Conservation (phyloP, 1,140 invertebrate species). For the Pogonus chalceus region DNA sequence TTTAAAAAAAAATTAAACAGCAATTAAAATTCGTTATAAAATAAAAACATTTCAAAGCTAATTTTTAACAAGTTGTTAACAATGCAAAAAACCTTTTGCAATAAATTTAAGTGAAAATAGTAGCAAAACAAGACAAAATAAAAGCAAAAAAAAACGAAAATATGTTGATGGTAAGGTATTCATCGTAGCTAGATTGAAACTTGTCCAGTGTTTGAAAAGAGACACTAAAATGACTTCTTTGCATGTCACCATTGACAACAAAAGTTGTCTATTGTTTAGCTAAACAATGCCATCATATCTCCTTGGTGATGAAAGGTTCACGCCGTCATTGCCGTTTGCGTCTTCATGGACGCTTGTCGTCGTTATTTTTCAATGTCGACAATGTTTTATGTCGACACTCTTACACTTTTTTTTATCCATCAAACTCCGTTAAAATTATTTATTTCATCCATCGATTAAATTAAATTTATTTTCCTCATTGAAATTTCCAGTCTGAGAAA, state of each 20-base stretch:
- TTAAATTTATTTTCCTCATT: too few relatives aligned
- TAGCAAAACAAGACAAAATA: not conserved
- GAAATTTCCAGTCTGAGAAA: too few relatives aligned
- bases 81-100: too few relatives aligned
- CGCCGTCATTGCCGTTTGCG: conserved; percentile 21
- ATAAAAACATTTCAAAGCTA: too few relatives aligned
- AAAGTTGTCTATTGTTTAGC: conserved; percentile 31
- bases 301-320: conserved; percentile 29
- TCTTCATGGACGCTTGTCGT: conserved; percentile 9
- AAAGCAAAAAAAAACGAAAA: not conserved
- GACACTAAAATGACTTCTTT: conserved; percentile 30
- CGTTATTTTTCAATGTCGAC: too few relatives aligned
- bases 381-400: too few relatives aligned
- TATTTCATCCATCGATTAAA: too few relatives aligned
- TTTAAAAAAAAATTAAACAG: too few relatives aligned
- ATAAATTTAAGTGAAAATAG: not conserved
- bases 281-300: conserved; percentile 32
- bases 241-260: conserved; percentile 32
- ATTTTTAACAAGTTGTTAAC: too few relatives aligned
- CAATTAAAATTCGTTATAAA: too few relatives aligned
- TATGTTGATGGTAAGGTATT: not conserved
- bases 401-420: too few relatives aligned
- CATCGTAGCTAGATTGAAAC: not conserved
- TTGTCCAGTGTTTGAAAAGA: conserved; percentile 12
- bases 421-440: too few relatives aligned